A percentile compares a stretch with the other conserved stretches of the same genome.
phyloP scores from a whole-genome alignment of 2,113 vertebrate species.

The Ailuropoda melanoleuca region DNA sequence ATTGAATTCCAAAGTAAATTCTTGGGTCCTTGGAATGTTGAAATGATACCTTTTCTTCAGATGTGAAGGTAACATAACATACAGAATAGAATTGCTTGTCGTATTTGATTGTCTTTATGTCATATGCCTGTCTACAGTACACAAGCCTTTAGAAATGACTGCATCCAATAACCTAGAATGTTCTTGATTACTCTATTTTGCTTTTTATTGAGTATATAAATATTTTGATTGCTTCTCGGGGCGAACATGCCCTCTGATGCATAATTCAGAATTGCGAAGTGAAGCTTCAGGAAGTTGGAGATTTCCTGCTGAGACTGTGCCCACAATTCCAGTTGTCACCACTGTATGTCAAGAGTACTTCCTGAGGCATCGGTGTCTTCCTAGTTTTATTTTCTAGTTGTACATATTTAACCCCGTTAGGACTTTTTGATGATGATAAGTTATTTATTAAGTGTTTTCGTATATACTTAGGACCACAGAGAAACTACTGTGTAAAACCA shows the following conservation, averaged over 20 bases:
- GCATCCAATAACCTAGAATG: neutral
- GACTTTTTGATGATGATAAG: neutral
- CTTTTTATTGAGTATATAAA: neutral
- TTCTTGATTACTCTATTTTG: neutral
- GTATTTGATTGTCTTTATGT: slow-evolving; percentile 11
- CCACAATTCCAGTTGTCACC: neutral
- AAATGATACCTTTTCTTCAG: slow-evolving; percentile 3
- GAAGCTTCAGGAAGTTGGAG: neutral
- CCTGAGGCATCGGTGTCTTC: neutral
- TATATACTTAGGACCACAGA: slow-evolving; percentile 5
- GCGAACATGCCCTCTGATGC: neutral
- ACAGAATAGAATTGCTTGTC: neutral
- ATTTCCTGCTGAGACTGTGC: neutral
- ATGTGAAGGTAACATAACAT: neutral
- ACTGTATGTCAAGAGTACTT: neutral
- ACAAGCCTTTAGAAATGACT: neutral
- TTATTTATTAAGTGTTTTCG: neutral
- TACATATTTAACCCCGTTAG: neutral
- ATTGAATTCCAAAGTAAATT: slow-evolving; percentile 17
- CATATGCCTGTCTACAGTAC: neutral
- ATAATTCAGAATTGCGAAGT: neutral
- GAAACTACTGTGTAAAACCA: neutral
- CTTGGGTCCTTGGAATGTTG: neutral
- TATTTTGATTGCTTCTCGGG: neutral
- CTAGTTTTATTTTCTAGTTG: neutral